Conservation (phyloP, 2,888 invertebrate genomes). For the Syrphus vitripennis region DNA sequence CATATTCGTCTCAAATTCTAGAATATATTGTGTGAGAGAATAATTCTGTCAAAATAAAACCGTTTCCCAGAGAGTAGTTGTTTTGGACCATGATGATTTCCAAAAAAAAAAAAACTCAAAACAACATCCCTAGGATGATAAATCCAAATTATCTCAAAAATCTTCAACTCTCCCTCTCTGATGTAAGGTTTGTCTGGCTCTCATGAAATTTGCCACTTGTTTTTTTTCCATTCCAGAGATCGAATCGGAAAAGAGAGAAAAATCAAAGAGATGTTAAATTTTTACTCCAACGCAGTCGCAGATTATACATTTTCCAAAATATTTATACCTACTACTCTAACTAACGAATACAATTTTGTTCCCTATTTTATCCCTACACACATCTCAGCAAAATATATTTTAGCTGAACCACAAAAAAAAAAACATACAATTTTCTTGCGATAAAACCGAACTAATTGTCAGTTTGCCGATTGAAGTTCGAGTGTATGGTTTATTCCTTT, state of each 20-base stretch:
- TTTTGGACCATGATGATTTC: too few species aligned
- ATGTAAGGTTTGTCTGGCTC: neutral
- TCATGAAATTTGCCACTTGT: neutral
- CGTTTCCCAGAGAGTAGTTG: neutral
- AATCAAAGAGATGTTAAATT: neutral
- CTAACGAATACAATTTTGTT: neutral
- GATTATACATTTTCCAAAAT: neutral
- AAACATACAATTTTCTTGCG: constrained; percentile 35
- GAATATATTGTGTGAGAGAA: neutral
- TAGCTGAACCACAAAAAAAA: neutral
- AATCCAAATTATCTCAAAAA: neutral
- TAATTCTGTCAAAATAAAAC: neutral
- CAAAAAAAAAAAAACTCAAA: too few species aligned
- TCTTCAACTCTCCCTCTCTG: neutral
- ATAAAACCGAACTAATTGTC: constrained; percentile 62
- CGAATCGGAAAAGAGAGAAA: neutral
- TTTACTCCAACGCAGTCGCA: neutral
- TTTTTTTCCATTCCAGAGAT: neutral
- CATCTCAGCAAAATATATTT: neutral
- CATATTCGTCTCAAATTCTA: neutral
- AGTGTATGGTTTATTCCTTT: constrained; percentile 60
- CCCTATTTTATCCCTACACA: constrained; percentile 5
- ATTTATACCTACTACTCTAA: neutral
- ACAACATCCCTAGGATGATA: neutral
- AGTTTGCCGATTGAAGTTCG: constrained; percentile 69